Evolutionary conservation across 2,113 vertebrate genomes (phyloP), one percentile per base, ranked within the genome.

Genomic region (Tachysurus vachellii): DNA sequence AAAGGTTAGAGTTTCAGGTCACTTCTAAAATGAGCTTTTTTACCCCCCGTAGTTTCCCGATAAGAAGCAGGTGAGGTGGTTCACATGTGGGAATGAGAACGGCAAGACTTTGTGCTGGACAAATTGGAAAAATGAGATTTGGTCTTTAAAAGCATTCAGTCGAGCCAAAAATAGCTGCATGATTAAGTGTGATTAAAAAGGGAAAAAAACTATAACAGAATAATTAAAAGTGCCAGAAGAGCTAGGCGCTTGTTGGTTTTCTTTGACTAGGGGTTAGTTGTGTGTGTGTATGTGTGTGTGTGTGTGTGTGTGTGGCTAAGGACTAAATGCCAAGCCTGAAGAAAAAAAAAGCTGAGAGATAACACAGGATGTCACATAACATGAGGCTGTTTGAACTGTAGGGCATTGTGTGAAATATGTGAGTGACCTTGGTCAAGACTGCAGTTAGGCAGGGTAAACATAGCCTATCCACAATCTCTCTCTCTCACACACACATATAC

Each of bases 281-380:
- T 26, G 64, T 64, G 53, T 36, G 68, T 70, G 83, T 80, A 75
- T 85, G 77, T 71, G 26, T 54, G 47, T 80, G 23, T 80, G 23
- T 73, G 68, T 53, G 44, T 83, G 21, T 64, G 59, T 44, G 36
- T 64, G 42, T 82, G 17, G 23, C 21, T 71, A 71, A 87, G 70
- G 84, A 76, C 75, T 50, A 36, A 79, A 88, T 62, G 50, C 76
- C 75, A 90, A 54, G 56, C 81, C 84, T 80, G 80, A 83, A 86
- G 61, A 85, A 89, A 83, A 86, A 85, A 86, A 70, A 85, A 89
- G 73, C 44, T 31, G n/a, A 47, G 84, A 79, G 71, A 83, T 84
- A 84, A 84, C 61, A 19, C 81, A 82, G 66, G 44, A 84, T 90
- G 89, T 80, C 80, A 75, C 64, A 61, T 47, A 84, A n/a, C 84